Base-by-base conservation (phyloP, 2,797 vertebrate genomes). In the Artibeus jamaicensis region DNA sequence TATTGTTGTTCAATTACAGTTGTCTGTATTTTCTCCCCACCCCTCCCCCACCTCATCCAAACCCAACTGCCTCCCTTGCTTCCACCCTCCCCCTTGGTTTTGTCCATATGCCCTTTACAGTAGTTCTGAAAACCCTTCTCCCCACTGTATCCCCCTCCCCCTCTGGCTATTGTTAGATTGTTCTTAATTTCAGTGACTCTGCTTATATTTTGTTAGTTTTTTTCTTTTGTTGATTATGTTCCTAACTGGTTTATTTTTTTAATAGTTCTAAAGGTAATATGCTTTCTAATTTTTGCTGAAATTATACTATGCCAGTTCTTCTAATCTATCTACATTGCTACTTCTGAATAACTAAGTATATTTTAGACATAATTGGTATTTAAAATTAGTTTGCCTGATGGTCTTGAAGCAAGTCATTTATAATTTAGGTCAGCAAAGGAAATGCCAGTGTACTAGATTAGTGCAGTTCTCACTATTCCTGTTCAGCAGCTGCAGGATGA, bases 381-480 rank as follows among this genome's bases (percentile, higher is more conserved):
- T 96, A 98, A 97, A 98, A 97, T 97, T 96, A 97, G 98, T 97
- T 97, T 96, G 93, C 82, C 95, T 92, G 89, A 95, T 97, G 89
- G 50, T 97, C 97, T 98, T 97, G 95, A 98, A 98, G 93, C 73
- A 95, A 94, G 94, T 97, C 87, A 96, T 96, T 97, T 98, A 70
- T 89, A 97, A 98, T 98, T 98, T 97, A 97, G 97, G 97, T 97
- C 97, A 98, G 86, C 85, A 81, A 96, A 96, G 37, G 78, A 83
- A 96, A 93, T 93, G 62, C 93, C 62, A 91, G 55, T 83, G 65
- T 48, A 82, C 92, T 90, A 91, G 97, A 91, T 91, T 95, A 98
- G 94, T 34, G 48, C 89, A 97, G 82, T 86, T 95, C 96, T 92
- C 67, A 42, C 67, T 84, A 37, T 81, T 81, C 83, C 73, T 53